Evolutionary conservation across 2,113 vertebrate genomes (phyloP).

Genomic region (Platanista minor): DNA sequence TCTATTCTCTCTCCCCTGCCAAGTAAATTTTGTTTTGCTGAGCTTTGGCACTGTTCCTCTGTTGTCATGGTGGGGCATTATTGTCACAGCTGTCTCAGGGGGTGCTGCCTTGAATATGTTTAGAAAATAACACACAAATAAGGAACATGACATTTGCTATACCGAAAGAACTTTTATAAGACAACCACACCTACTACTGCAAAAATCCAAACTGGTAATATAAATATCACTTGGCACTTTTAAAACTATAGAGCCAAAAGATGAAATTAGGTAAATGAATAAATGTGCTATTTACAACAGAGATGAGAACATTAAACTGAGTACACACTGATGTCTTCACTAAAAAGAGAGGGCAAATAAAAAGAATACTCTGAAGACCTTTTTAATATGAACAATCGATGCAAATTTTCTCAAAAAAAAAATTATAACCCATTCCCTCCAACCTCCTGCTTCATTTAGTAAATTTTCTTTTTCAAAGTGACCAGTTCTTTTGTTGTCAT

Average conservation of each 20-base stretch:
- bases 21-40: constrained; percentile 69
- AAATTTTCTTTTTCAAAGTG: constrained; percentile 40
- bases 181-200: neutral
- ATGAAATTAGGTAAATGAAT: constrained; percentile 18
- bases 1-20: constrained; percentile 55
- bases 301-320: neutral
- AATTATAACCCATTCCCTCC: neutral
- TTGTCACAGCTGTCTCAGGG: constrained; percentile 63
- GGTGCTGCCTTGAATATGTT: constrained; percentile 20
- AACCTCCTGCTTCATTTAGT: neutral
- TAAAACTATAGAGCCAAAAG: constrained; percentile 15
- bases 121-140: constrained; percentile 46
- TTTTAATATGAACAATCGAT: constrained; percentile 9
- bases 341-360: constrained; percentile 29
- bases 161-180: neutral
- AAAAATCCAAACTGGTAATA: neutral
- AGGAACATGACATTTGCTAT: constrained; percentile 6
- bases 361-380: neutral
- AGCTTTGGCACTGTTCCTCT: constrained; percentile 51
- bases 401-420: constrained; percentile 15
- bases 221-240: neutral
- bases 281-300: neutral
- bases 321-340: neutral
- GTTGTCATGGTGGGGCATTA: constrained; percentile 58
- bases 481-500: neutral